Evolutionary conservation across 2,888 invertebrate species (phyloP), one percentile per base, ranked within the genome.

Genomic region (Malacosoma neustria): DNA sequence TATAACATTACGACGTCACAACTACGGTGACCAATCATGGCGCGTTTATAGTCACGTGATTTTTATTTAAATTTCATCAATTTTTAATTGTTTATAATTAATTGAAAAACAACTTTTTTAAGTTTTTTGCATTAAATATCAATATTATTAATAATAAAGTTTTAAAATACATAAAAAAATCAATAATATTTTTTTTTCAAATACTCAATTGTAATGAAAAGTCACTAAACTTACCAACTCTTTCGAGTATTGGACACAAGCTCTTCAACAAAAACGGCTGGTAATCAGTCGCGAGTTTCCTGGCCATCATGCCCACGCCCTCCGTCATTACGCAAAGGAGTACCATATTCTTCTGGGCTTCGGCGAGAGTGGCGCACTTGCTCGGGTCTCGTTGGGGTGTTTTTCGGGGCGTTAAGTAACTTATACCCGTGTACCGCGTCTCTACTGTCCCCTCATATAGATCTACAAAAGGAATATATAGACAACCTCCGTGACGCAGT

Each of bases 261-360:
- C 89, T 89, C 54, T 88, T 89, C 38, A 93, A 67, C 42, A 94
- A 61, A 58, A 89, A 90, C 1, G 79, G 77, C 44, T 90, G 85
- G 62, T 89, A 93, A 0, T 80, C 54, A 0, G 66, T 53, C 36
- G 75, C 68, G 13, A 93, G 69, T 9, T 76, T 69, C 3, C 53
- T 40, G 0, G 93, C 91, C 43, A 91, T 82, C 51, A 87, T 69
- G 0, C 91, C 93, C 11, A 94, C 67, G 1, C 93, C 92, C 64
- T 94, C 93, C 0, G 91, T 74, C 42, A 93, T 73, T 4, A 93
- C 61, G 54, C 93, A 93, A 32, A 88, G 81, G 49, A 90, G 89
- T 29, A 90, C 59, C 38, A 93, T 82, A 72, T 93, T 92, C 35
- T 81, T 82, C 54, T 90, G 90, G 1, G 90, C 90, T 39, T 76